Base-by-base conservation (phyloP, 2,797 vertebrate species). In the Sebastes vulpes region DNA sequence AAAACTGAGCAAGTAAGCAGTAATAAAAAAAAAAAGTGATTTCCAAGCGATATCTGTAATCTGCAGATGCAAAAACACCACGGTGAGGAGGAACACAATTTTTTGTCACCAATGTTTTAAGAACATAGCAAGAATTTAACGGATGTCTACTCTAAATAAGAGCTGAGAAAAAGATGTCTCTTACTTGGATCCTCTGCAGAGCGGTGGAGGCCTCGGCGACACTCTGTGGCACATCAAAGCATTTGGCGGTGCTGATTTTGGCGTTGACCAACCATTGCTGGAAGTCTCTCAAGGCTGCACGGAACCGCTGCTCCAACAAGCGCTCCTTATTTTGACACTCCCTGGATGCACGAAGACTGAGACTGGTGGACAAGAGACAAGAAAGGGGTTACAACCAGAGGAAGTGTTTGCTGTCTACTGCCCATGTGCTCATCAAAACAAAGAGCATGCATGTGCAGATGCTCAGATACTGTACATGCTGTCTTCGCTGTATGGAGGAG, bases 281-380 rank as follows among this genome's bases (percentile, higher is more conserved):
- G 90, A 98, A 98, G 71, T 98, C 97, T 83, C 97, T 95, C 84
- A 96, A 96, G 38, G 96, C 96, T 0, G 91, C 95, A 26, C 94
- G 96, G 89, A 98, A 98, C 83, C 98, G 96, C 88, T 99, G 97
- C 87, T 99, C 98, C 92, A 99, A 94, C 86, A 97, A 94, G 85
- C 98, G 97, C 92, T 99, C 98, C 93, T 99, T 99, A 92, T 96
- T 98, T 90, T 98, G 98, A 95, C 97, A 98, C 85, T 97, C 96
- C 89, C 98, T 97, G 60, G 98, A 97, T 59, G 98, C 97, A 92
- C 98, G 97, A 54, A 99, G 95, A 88, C 97, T 98, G 81, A 99
- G 97, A 67, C 99, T 99, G 82, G 2, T 2, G 32, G 69, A 26
- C 26, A 72, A 31, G n/a, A 73, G 29, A 65, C 53, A 80, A 21